Percentiles rank a stretch among this genome's conserved stretches.
These are phyloP conservation scores for Drosophila borborema DNA, from an alignment of 2,888 invertebrate species.

Conservation along the genomic window DNA sequence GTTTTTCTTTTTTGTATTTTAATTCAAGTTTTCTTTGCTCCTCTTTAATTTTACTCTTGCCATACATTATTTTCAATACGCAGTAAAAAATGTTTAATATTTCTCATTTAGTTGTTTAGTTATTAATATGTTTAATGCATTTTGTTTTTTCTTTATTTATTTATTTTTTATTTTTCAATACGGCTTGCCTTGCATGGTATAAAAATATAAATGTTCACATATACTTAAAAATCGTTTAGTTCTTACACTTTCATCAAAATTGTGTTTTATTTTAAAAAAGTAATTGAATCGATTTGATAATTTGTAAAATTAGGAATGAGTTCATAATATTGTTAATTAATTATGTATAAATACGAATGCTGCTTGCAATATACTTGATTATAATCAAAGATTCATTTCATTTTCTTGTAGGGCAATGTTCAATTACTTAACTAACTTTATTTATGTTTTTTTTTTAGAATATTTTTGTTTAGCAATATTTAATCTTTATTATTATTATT, in stretches of 20 bases:
- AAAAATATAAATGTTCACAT: constrained; percentile 80
- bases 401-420: constrained; percentile 41
- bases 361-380: constrained; percentile 19
- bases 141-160: constrained; percentile 17
- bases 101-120: constrained; percentile 39
- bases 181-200: constrained; percentile 72
- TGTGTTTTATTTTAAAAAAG: constrained; percentile 37
- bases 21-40: neutral
- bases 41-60: constrained; percentile 48
- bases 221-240: constrained; percentile 69
- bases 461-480: constrained; percentile 12
- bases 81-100: constrained; percentile 70
- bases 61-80: constrained; percentile 47
- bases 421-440: constrained; percentile 49
- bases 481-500: constrained; percentile 12
- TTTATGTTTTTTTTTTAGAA: constrained; percentile 4
- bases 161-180: constrained; percentile 34
- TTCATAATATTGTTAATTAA: constrained; percentile 33
- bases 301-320: constrained; percentile 48
- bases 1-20: constrained; percentile 20
- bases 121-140: constrained; percentile 47
- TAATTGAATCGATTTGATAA: constrained; percentile 58
- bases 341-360: constrained; percentile 33
- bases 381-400: constrained; percentile 19
- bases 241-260: constrained; percentile 51